Conservation (phyloP, 2,113 vertebrate species). For the Hydrochoerus hydrochaeris region DNA sequence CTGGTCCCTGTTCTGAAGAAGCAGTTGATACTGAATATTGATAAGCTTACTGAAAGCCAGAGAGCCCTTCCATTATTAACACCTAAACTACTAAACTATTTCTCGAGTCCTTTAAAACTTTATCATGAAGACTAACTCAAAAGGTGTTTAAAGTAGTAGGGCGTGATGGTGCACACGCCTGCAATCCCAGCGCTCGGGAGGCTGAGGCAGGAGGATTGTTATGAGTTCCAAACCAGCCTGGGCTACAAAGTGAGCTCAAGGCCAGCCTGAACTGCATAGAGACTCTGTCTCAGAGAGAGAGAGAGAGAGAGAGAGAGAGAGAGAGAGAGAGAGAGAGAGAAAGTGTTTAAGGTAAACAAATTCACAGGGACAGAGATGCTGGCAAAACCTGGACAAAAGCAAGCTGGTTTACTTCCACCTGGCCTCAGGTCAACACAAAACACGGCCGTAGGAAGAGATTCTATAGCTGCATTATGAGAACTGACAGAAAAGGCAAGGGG, state of each 20-base stretch:
- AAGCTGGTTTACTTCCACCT: not conserved
- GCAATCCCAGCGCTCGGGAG: too few species aligned
- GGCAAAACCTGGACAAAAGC: not conserved
- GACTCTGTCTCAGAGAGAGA: too few species aligned
- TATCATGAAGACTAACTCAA: not conserved
- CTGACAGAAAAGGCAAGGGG: not conserved
- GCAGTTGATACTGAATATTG: not conserved
- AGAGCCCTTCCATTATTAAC: not conserved
- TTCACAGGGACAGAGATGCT: not conserved
- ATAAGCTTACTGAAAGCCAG: not conserved
- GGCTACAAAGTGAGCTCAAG: too few species aligned
- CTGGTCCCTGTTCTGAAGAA: not conserved
- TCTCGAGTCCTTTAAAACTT: not conserved
- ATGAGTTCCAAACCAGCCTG: too few species aligned
- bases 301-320: not conserved
- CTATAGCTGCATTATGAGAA: not conserved
- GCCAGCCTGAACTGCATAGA: too few species aligned
- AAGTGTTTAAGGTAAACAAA: slow-evolving; percentile 41
- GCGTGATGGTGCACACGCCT: too few species aligned
- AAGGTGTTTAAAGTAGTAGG: not conserved
- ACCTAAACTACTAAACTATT: not conserved
- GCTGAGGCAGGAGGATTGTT: too few species aligned
- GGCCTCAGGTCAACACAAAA: not conserved
- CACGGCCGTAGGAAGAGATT: not conserved
- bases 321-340: not conserved